These are phyloP conservation scores for Eurytoma adleriae DNA, from an alignment of 2,888 invertebrate genomes.

Conservation along the genomic window DNA sequence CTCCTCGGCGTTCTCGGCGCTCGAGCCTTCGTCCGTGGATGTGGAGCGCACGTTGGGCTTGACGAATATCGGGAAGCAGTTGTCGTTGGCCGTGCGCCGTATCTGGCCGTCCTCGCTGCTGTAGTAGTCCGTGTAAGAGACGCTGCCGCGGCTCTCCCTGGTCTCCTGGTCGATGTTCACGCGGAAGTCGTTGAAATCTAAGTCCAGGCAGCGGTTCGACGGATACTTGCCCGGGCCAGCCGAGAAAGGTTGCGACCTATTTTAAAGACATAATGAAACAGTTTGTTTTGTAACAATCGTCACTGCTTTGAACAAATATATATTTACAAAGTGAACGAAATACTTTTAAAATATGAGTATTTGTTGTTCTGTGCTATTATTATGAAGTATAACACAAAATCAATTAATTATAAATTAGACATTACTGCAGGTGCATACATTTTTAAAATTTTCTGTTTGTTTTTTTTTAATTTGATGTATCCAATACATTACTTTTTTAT, in stretches of 20 bases:
- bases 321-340: no score
- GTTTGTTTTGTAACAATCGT: no score
- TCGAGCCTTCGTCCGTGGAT: slow-evolving; percentile 52
- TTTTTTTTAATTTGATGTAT: no score
- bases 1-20: slow-evolving; percentile 62
- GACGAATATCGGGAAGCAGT: slow-evolving; percentile 53
- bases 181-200: slow-evolving; percentile 76
- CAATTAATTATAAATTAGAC: no score
- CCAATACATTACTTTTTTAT: no score
- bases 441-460: no score
- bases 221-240: slow-evolving; percentile 78
- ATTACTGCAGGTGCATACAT: no score
- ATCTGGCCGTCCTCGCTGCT: slow-evolving; percentile 74
- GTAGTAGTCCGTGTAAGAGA: slow-evolving; percentile 75
- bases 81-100: slow-evolving; percentile 63
- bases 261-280: no score
- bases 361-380: no score
- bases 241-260: slow-evolving; percentile 65
- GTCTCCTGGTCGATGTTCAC: slow-evolving; percentile 69
- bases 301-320: no score
- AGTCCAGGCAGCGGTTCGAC: slow-evolving; percentile 77
- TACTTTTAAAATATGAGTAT: no score
- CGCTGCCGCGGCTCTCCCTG: slow-evolving; percentile 72
- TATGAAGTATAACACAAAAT: no score
- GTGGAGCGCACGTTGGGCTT: slow-evolving; percentile 48